Base-by-base conservation (phyloP, 2,113 vertebrate species). In the Sapayoa aenigma region DNA sequence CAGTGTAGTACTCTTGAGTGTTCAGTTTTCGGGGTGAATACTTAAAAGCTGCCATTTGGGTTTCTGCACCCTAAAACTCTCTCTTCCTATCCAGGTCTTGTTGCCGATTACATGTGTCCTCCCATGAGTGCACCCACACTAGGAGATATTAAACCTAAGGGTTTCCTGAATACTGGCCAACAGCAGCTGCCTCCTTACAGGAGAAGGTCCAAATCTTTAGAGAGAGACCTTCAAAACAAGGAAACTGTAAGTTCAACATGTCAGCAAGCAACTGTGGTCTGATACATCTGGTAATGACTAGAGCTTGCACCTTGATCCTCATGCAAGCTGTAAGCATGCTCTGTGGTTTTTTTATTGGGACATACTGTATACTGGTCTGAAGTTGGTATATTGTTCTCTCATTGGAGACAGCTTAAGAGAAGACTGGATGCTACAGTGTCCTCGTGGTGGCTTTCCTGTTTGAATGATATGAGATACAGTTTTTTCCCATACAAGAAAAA, bases 201-300 rank as follows among this genome's bases (percentile, higher is more conserved):
- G 90, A 21, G 67, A 87, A 95, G 91, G 31, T 94, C 95, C 55
- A 87, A 1, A 50, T 97, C 96, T 55, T 87, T 92, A 69, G 85
- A 92, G 53, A 75, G 47, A 53, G 31, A 30, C 30, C 74, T 93
- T 85, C 92, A 93, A 84, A 96, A 44, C 76, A 86, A 86, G 37
- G 17, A 94, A 39, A 10, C 41, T 79, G 85, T 93, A 95, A 96
- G 94, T 91, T 37, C 5, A 12, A 23, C 14, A 23, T 69, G 33
- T 76, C 73, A 85, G 31, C 44, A 74, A 66, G 59, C 35, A 74
- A 12, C 14, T 9, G 22, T 68, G 27, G 24, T 76, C 78, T 87
- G 75, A 79, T 82, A 31, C 9, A 53, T 37, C 27, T 91, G 56
- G 3, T 85, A 67, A 47, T 52, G 19, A 46, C 28, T 30, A 47